phyloP scores from a whole-genome alignment of 2,888 invertebrate species.

The Stenodera caucasica region DNA sequence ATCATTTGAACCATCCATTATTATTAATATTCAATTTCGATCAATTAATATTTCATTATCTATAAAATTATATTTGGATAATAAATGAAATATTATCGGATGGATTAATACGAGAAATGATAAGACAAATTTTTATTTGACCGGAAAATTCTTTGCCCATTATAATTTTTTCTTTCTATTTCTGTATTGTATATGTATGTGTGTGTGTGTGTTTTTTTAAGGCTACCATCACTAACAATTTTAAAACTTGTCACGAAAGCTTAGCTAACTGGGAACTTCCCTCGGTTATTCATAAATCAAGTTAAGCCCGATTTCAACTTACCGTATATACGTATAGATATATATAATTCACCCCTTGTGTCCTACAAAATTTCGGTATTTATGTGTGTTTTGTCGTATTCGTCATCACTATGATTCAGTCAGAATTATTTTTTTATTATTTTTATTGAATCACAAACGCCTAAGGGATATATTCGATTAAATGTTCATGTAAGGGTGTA shows the following conservation, averaged over 20 bases:
- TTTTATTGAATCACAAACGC: background rate
- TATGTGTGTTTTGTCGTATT: constrained; percentile 33
- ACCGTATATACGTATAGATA: constrained; percentile 3
- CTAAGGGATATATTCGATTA: constrained; percentile 6
- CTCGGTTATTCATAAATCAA: constrained; percentile 39
- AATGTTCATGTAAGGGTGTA: too few species aligned
- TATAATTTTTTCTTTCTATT: background rate
- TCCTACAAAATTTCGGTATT: constrained; percentile 23
- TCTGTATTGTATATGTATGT: background rate
- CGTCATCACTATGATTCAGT: constrained; percentile 40
- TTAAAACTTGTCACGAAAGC: constrained; percentile 36
- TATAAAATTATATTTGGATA: too few species aligned
- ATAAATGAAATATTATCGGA: too few species aligned
- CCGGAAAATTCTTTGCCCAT: background rate
- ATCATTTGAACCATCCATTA: too few species aligned
- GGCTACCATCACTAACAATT: constrained; percentile 19
- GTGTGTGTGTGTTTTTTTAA: too few species aligned
- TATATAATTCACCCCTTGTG: background rate
- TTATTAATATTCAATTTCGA: too few species aligned
- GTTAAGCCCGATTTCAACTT: constrained; percentile 41
- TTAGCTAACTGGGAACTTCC: constrained; percentile 27
- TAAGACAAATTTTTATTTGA: background rate
- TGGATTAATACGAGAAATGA: too few species aligned
- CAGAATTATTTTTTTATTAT: constrained; percentile 18
- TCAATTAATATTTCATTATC: too few species aligned